phyloP scores from a whole-genome alignment of 2,113 vertebrate genomes.

The Cheirogaleus medius region DNA sequence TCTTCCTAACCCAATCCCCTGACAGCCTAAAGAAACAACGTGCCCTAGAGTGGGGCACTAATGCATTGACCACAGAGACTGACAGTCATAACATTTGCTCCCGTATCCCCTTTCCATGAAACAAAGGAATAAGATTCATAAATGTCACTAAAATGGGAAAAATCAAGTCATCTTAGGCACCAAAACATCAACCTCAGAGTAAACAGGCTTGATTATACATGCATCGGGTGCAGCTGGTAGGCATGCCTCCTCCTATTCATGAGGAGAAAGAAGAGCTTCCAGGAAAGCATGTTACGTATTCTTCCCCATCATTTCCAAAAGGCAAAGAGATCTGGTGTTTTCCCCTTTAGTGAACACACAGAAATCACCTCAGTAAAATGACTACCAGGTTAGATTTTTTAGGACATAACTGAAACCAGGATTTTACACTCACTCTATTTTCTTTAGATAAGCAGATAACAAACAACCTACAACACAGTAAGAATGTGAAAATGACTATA shows the following conservation, averaged over 20 bases:
- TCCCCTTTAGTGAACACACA: background rate
- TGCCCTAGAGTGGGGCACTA: background rate
- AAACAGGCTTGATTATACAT: background rate
- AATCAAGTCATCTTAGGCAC: background rate
- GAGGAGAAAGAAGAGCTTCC: constrained; percentile 1
- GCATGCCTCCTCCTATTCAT: background rate
- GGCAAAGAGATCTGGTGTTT: background rate
- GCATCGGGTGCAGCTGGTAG: background rate
- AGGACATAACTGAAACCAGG: background rate
- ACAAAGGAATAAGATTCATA: constrained; percentile 28
- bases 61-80: constrained; percentile 21
- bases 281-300: background rate
- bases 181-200: constrained; percentile 10
- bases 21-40: constrained; percentile 11
- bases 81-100: background rate
- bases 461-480: background rate
- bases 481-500: constrained; percentile 17
- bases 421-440: constrained; percentile 37
- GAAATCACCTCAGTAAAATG: background rate
- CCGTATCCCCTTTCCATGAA: background rate
- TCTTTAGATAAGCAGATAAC: constrained; percentile 16
- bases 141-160: constrained; percentile 46
- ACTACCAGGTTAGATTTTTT: background rate
- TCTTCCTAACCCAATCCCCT: constrained; percentile 45
- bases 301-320: background rate